phyloP scores from a whole-genome alignment of 2,797 vertebrate genomes.

The Pteropus rufus region DNA sequence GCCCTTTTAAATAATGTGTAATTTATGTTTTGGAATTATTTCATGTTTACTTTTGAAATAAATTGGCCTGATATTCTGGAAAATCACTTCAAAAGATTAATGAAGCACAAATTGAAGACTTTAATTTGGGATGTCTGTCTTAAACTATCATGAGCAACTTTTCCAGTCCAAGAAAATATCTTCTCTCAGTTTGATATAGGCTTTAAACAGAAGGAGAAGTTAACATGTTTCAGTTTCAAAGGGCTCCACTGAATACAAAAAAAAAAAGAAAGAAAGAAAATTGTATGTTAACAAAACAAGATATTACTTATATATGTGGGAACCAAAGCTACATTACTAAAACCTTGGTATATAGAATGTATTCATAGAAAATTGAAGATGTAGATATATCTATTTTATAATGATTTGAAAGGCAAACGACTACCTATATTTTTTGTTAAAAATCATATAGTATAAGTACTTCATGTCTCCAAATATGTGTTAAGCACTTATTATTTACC shows the following conservation, averaged over 20 bases:
- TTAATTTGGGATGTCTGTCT: neutral
- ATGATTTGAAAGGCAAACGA: neutral
- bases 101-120: neutral
- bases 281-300: neutral
- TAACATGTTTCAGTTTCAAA: neutral
- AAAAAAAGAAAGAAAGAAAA: neutral
- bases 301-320: neutral
- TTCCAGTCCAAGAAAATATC: neutral
- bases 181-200: neutral
- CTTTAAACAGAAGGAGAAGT: neutral
- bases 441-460: neutral
- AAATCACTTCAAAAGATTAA: neutral
- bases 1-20: neutral
- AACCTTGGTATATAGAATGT: neutral
- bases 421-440: neutral
- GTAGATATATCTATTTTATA: neutral
- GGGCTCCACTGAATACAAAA: neutral
- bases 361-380: neutral
- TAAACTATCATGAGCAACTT: neutral
- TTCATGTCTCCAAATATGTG: neutral
- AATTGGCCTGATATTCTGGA: neutral
- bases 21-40: neutral
- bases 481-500: neutral
- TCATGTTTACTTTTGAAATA: slow-evolving; percentile 37
- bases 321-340: neutral